Conservation (phyloP, 2,888 invertebrate species). For the Nipponacmea schrenckii region DNA sequence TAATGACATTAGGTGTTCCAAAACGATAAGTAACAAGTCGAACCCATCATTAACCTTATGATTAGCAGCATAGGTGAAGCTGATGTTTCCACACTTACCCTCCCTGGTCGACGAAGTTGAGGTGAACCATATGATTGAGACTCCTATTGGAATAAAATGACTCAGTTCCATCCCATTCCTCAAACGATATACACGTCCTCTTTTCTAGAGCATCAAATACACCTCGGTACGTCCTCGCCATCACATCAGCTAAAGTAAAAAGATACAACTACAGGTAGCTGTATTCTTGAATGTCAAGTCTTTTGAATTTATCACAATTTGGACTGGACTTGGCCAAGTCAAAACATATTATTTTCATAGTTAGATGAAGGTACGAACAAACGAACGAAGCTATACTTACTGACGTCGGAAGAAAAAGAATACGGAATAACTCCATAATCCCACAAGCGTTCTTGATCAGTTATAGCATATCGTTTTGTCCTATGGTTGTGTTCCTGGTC, state of each 20-base stretch:
- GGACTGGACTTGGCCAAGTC: no score
- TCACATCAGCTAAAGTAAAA: not conserved
- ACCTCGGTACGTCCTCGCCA: not conserved
- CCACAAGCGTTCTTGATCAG: not conserved
- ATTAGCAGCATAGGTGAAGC: no score
- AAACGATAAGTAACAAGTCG: no score
- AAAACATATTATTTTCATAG: no score
- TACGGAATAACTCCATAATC: not conserved
- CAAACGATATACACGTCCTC: not conserved
- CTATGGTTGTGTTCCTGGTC: not conserved
- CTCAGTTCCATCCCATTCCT: not conserved
- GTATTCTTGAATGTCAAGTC: no score
- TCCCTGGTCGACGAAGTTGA: not conserved
- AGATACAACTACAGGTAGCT: no score
- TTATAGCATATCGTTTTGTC: not conserved
- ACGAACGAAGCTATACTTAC: not conserved
- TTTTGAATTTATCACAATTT: no score
- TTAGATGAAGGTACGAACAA: no score
- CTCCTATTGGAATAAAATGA: not conserved
- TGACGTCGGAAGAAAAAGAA: not conserved
- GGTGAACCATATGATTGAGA: not conserved
- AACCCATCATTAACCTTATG: no score
- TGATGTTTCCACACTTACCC: not conserved
- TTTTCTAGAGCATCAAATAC: constrained; percentile 2
- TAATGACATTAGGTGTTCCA: no score